Evolutionary conservation across 2,797 vertebrate species (phyloP).

Genomic region (Cyclura pinguis): DNA sequence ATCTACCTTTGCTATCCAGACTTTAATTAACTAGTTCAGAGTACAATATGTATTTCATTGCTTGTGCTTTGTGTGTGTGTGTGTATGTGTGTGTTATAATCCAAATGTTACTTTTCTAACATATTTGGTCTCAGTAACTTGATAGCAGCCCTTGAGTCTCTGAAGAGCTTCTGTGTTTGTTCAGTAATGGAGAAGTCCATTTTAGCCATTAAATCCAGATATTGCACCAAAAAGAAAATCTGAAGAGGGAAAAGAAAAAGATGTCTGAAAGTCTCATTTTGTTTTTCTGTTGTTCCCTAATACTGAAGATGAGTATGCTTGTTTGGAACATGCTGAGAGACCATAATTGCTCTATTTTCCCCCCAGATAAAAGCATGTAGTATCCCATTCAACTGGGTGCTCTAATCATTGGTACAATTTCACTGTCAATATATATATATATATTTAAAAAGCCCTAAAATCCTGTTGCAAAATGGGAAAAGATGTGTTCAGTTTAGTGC

Average conservation of each 20-base stretch:
- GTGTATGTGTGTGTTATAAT: background rate
- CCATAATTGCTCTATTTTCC: slow-evolving; percentile 36
- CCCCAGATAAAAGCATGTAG: slow-evolving; percentile 36
- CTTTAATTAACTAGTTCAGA: background rate
- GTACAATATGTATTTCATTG: background rate
- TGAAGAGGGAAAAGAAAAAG: slow-evolving; percentile 4
- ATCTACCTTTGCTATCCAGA: background rate
- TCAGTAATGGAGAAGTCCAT: slow-evolving; percentile 19
- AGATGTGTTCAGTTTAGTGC: slow-evolving; percentile 51
- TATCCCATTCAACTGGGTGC: slow-evolving; percentile 6
- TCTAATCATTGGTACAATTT: slow-evolving; percentile 47
- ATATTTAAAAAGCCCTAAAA: slow-evolving; percentile 52
- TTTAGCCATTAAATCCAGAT: slow-evolving; percentile 14
- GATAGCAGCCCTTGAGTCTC: background rate
- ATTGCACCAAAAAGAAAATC: slow-evolving; percentile 46
- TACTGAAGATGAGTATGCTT: slow-evolving; percentile 28
- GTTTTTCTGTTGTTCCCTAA: slow-evolving; percentile 44
- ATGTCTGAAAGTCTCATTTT: slow-evolving; percentile 25
- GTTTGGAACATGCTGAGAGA: slow-evolving; percentile 38
- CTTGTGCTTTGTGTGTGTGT: background rate
- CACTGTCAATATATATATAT: slow-evolving; percentile 24
- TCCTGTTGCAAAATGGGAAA: slow-evolving; percentile 62
- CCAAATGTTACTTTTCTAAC: background rate
- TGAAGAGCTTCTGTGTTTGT: slow-evolving; percentile 10
- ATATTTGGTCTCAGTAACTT: slow-evolving; percentile 11